Base-by-base conservation (phyloP, 2,113 vertebrate genomes). In the Paraplagusia blochii region DNA sequence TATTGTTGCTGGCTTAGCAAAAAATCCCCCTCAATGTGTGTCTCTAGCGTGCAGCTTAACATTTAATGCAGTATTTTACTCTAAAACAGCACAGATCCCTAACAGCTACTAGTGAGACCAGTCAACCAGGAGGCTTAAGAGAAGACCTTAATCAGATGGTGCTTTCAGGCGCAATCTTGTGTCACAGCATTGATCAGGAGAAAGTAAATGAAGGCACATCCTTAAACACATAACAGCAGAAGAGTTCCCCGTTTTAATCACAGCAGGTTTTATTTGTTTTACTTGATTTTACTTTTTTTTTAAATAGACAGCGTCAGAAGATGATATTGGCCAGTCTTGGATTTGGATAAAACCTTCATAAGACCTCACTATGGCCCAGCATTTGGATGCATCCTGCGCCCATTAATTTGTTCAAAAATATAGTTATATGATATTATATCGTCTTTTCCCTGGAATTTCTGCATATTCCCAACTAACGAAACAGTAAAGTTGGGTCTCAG, bases 31-130 rank as follows among this genome's bases (percentile, higher is more conserved):
- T 22, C 22, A 22, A 11, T n/a, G 51, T 42, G 45, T 53, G 43
- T 35, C 33, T 29, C 40, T 49, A 53, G 16, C 11, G 46, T 50
- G 29, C 18, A 39, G 5, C 40, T 51, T 11, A 19, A 44, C 9
- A 46, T 44, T 33, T 51, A 63, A 72, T 43, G 38, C 48, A 9
- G 29, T 40, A 10, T 54, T 60, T 64, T 43, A 44, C 42, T 61
- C 16, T 51, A 42, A 38, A 69, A 44, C 68, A 57, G 64, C 62
- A 43, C 63, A 63, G 36, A 57, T 63, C 45, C 50, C 36, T 39
- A 39, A 58, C 64, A 48, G 61, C 61, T 65, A 71, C 71, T 72
- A 68, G 14, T 69, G 54, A 11, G 49, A 75, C 49, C 51, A 69
- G 52, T 55, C 53, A 18, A 56, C 50, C 34, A 11, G 58, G 40